Base-by-base conservation (phyloP, 2,888 invertebrate species). In the Petrolisthes cinctipes region DNA sequence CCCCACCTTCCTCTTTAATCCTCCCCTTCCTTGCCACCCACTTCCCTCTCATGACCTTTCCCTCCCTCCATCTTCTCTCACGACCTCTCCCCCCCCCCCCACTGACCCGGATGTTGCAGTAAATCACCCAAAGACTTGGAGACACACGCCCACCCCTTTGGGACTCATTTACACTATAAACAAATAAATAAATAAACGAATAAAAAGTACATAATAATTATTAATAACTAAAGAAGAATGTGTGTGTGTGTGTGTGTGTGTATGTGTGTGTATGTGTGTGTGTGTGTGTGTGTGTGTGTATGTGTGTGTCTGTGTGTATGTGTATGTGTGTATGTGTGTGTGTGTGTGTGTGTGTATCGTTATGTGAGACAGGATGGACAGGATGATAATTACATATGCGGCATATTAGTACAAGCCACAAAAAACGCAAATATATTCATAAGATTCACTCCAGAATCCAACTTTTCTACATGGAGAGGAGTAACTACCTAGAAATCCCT, bases 231-330 rank as follows among this genome's bases (percentile, higher is more conserved):
- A 37, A 37, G 37, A 37, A 37, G 66, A 14, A 17, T 66, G 3
- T 66, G 66, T 66, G 66, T 66, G 66, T 66, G 66, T 66, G 66
- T 66, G 66, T 66, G 66, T 66, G 66, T 66, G 66, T 66, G 66
- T 66, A 3, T 66, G 66, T 66, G 66, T 66, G 66, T 66, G 66
- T 66, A 3, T 66, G 66, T 66, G 66, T 66, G 66, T 66, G 66
- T 66, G 66, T 66, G 66, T 66, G 66, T 66, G 66, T 66, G 66
- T 66, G 66, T 17, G 66, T 66, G 66, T 17, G 66, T 66, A 3
- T 17, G 66, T 66, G 66, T 66, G 66, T 66, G 66, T 66, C 2
- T 66, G 66, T 66, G 66, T 66, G 14, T 14, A 3, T 14, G 66
- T 66, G 17, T 17, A 1, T 66, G 14, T 37, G 37, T 37, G 37